These are phyloP conservation scores for Babyrousa celebensis DNA, from an alignment of 2,797 vertebrate species.

Conservation along the genomic window DNA sequence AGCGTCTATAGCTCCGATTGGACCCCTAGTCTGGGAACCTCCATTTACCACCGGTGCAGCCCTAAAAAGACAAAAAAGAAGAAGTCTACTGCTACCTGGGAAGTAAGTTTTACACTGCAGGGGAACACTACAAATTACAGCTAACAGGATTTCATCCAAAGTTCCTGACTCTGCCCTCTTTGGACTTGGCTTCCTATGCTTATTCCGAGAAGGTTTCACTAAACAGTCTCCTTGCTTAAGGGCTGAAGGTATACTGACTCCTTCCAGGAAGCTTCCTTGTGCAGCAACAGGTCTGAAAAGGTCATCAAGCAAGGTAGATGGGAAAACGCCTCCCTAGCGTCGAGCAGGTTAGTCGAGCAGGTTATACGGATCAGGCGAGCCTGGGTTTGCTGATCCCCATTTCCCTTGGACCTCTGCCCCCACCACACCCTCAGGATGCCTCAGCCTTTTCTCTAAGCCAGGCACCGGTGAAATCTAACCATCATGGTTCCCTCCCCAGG, in stretches of 20 bases:
- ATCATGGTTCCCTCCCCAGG: neutral
- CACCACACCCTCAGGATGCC: neutral
- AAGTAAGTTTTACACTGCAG: neutral
- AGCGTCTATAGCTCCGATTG: no score
- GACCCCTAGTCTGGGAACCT: no score
- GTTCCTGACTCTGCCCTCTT: neutral
- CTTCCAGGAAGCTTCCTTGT: neutral
- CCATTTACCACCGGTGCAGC: no score
- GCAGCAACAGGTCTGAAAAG: slow-evolving; percentile 2
- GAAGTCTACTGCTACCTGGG: neutral
- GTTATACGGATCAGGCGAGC: neutral
- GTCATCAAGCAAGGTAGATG: neutral
- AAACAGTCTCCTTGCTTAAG: neutral
- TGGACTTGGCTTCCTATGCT: neutral
- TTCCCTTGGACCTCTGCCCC: neutral
- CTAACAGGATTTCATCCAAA: neutral
- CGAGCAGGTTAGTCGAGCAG: neutral
- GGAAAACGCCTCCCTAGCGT: neutral
- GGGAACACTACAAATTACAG: neutral
- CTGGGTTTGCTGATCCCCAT: neutral
- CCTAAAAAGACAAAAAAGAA: no score
- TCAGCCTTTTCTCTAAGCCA: neutral
- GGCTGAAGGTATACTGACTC: neutral
- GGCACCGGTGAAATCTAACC: neutral
- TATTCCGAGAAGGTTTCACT: neutral